These are phyloP conservation scores for Chaetogeoica ovagalla DNA, from an alignment of 2,888 invertebrate species.

Conservation along the genomic window DNA sequence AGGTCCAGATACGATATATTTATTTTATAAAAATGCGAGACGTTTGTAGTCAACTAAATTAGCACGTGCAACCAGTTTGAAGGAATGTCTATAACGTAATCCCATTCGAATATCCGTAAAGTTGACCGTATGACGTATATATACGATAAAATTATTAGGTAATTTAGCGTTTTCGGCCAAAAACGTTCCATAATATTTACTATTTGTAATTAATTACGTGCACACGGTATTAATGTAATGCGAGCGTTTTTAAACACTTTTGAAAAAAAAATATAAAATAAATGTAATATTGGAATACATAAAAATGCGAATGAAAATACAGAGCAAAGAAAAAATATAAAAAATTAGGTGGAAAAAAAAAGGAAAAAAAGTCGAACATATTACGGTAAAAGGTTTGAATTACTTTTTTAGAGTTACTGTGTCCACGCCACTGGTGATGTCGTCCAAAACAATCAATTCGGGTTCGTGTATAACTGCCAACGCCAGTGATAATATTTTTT, in stretches of 20 bases:
- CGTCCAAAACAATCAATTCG: conserved; percentile 33
- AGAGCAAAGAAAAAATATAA: not conserved
- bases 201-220: too few species aligned
- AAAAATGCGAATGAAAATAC: not conserved
- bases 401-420: conserved; percentile 35
- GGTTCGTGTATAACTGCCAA: conserved; percentile 42
- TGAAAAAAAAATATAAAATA: too few species aligned
- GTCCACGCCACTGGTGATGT: conserved; percentile 41
- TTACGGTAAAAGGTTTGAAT: not conserved
- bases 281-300: not conserved
- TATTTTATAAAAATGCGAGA: not conserved
- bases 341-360: not conserved
- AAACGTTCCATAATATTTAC: too few species aligned
- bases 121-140: too few species aligned
- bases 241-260: too few species aligned
- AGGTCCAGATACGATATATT: not conserved
- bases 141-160: too few species aligned
- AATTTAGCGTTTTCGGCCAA: too few species aligned
- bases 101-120: too few species aligned
- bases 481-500: conserved; percentile 28
- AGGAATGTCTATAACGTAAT: not conserved
- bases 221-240: too few species aligned
- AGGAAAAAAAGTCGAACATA: not conserved
- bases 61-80: conserved; percentile 3
- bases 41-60: not conserved